Evolutionary conservation across 2,888 invertebrate genomes (phyloP).

Genomic region (Hirtodrosophila duncani): DNA sequence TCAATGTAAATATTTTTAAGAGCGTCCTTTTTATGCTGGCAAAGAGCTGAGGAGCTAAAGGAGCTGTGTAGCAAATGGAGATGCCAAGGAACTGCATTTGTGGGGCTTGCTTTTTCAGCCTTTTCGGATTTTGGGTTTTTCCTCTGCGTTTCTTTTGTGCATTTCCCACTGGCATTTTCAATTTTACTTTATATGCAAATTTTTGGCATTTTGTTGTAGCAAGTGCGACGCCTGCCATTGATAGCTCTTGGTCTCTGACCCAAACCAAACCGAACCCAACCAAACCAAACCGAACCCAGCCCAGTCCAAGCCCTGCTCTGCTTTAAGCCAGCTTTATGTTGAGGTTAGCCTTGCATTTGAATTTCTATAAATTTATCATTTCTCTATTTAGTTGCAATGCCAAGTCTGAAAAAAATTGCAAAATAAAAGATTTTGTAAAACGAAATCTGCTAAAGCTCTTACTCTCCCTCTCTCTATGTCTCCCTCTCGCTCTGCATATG

Average conservation of each 20-base stretch:
- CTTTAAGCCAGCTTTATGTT: conserved; percentile 63
- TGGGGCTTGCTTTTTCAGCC: conserved; percentile 32
- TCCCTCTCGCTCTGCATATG: conserved; percentile 4
- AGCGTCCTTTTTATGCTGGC: no score
- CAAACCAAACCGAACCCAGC: neutral
- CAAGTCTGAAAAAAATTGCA: conserved; percentile 24
- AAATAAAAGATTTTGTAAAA: conserved; percentile 1
- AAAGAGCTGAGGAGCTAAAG: neutral
- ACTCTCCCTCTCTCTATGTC: no score
- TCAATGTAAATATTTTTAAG: conserved; percentile 69
- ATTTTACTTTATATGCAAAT: conserved; percentile 72
- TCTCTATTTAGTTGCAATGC: conserved; percentile 55
- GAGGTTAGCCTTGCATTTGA: conserved; percentile 46
- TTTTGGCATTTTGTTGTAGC: conserved; percentile 67
- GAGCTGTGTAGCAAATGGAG: conserved; percentile 12
- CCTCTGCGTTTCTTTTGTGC: conserved; percentile 27
- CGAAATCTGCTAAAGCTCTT: conserved; percentile 7
- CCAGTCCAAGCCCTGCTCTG: neutral
- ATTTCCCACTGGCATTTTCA: conserved; percentile 64
- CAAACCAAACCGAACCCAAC: neutral
- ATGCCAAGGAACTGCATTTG: conserved; percentile 47
- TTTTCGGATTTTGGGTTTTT: conserved; percentile 39
- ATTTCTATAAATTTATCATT: conserved; percentile 65
- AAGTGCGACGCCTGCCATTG: conserved; percentile 48
- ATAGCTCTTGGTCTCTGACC: conserved; percentile 41